Evolutionary conservation across 2,888 invertebrate genomes (phyloP).

Genomic region (Drosophila fungiperda): DNA sequence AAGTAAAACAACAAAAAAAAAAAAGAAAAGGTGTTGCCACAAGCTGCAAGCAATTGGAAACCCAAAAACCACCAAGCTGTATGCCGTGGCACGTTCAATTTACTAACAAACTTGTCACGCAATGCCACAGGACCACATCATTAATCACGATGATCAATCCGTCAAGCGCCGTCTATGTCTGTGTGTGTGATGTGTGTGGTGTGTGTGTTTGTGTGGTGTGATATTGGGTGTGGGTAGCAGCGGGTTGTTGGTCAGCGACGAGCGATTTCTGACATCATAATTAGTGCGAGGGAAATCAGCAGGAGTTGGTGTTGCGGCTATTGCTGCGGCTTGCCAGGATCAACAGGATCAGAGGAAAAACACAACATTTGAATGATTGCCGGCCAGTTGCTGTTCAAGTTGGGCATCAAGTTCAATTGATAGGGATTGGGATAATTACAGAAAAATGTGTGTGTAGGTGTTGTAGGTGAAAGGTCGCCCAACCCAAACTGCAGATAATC

Average conservation of each 20-base stretch:
- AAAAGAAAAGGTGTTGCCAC: slow-evolving; percentile 49
- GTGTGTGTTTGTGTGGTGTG: slow-evolving; percentile 22
- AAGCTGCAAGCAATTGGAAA: slow-evolving; percentile 47
- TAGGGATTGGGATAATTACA: slow-evolving; percentile 30
- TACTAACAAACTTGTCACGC: slow-evolving; percentile 81
- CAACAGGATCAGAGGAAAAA: slow-evolving; percentile 18
- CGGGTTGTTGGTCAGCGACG: slow-evolving; percentile 24
- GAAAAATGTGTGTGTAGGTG: slow-evolving; percentile 13
- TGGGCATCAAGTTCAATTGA: slow-evolving; percentile 33
- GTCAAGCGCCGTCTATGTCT: slow-evolving; percentile 48
- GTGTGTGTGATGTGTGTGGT: slow-evolving; percentile 8
- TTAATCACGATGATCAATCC: slow-evolving; percentile 76
- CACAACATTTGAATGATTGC: slow-evolving; percentile 68
- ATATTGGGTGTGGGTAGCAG: slow-evolving; percentile 33
- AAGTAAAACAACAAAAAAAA: background rate
- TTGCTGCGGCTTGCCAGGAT: background rate
- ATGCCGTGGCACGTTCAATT: slow-evolving; percentile 58
- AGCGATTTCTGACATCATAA: slow-evolving; percentile 65
- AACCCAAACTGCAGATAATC: background rate
- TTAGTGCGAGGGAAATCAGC: slow-evolving; percentile 55
- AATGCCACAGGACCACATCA: slow-evolving; percentile 59
- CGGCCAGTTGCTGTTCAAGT: slow-evolving; percentile 4
- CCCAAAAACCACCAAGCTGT: slow-evolving; percentile 22
- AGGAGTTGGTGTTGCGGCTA: slow-evolving; percentile 5
- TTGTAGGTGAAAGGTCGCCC: slow-evolving; percentile 8